phyloP scores from a whole-genome alignment of 1,140 invertebrate species.

The Drosophila biarmipes region DNA sequence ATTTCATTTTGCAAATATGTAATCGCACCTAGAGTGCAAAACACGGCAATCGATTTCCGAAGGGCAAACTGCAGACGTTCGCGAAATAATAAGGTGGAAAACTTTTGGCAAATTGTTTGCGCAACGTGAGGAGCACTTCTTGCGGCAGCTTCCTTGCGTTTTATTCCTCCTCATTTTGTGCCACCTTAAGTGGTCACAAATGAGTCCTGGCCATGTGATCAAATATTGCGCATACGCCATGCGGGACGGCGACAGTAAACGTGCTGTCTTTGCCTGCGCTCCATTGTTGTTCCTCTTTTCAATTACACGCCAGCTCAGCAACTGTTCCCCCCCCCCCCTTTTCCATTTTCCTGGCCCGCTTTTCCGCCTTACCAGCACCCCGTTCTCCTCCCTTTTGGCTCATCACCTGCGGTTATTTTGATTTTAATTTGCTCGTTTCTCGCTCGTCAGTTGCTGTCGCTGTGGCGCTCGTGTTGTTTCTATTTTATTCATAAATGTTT shows the following conservation, averaged over 20 bases:
- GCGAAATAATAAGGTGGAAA: conserved; percentile 34
- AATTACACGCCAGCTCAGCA: conserved; percentile 64
- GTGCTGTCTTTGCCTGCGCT: conserved; percentile 12
- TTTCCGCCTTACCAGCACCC: background rate
- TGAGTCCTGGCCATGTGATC: conserved; percentile 28
- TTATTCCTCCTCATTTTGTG: conserved; percentile 18
- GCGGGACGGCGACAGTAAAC: conserved; percentile 29
- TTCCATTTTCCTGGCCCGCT: conserved; percentile 25
- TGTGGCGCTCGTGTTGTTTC: conserved; percentile 33
- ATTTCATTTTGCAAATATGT: conserved; percentile 78
- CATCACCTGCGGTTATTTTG: conserved; percentile 68
- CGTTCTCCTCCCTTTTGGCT: background rate
- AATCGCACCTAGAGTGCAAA: conserved; percentile 67
- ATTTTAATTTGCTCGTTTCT: conserved; percentile 75
- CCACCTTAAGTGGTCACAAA: conserved; percentile 49
- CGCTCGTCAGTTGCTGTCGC: conserved; percentile 52
- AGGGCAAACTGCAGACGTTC: conserved; percentile 9
- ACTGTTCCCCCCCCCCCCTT: conserved; percentile 13
- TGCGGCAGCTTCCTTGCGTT: conserved; percentile 15
- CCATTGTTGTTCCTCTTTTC: conserved; percentile 70
- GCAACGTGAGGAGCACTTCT: conserved; percentile 46
- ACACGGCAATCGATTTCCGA: conserved; percentile 39
- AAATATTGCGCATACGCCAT: conserved; percentile 49
- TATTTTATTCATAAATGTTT: conserved; percentile 82
- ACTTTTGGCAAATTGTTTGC: conserved; percentile 62